Percentiles rank a stretch among this genome's conserved stretches.
Evolutionary conservation across 2,888 invertebrate species (phyloP).

Genomic region (Campopleginae sp.): DNA sequence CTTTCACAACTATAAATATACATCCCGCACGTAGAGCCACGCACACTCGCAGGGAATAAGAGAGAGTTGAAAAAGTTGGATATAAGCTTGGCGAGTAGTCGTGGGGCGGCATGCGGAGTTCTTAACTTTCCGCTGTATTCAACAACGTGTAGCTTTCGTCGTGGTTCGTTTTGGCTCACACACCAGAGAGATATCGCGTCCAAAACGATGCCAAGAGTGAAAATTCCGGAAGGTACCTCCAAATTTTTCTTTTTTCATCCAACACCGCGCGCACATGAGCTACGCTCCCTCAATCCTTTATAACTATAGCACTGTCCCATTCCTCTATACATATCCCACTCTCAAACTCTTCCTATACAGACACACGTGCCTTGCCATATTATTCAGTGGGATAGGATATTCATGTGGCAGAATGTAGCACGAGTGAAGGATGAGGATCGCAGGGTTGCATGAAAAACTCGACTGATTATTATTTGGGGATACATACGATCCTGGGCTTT

Average conservation of each 20-base stretch:
- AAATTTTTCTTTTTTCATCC: conserved; percentile 71
- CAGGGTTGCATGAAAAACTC: conserved; percentile 36
- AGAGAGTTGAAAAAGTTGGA: conserved; percentile 55
- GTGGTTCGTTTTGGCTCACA: conserved; percentile 30
- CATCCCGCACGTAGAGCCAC: background rate
- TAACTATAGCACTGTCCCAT: conserved; percentile 40
- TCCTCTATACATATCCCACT: conserved; percentile 35
- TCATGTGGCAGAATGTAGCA: conserved; percentile 46
- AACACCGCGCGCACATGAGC: conserved; percentile 56
- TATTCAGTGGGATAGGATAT: conserved; percentile 66
- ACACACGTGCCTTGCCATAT: conserved; percentile 59
- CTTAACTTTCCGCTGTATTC: conserved; percentile 66
- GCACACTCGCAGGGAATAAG: background rate
- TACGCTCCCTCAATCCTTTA: conserved; percentile 42
- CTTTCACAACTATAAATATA: background rate
- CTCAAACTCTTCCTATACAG: conserved; percentile 16
- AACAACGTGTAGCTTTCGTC: conserved; percentile 41
- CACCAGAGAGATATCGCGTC: conserved; percentile 13
- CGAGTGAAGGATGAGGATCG: conserved; percentile 49
- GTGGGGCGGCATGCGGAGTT: conserved; percentile 69
- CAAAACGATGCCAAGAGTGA: conserved; percentile 41
- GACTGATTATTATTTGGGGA: conserved; percentile 7
- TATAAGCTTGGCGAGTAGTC: conserved; percentile 63
- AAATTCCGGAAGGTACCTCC: conserved; percentile 63
- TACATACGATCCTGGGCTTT: background rate